A percentile compares a stretch with the other conserved stretches of the same genome.
These are phyloP conservation scores for Nomada fucata DNA, from an alignment of 2,888 invertebrate species.

Conservation along the genomic window DNA sequence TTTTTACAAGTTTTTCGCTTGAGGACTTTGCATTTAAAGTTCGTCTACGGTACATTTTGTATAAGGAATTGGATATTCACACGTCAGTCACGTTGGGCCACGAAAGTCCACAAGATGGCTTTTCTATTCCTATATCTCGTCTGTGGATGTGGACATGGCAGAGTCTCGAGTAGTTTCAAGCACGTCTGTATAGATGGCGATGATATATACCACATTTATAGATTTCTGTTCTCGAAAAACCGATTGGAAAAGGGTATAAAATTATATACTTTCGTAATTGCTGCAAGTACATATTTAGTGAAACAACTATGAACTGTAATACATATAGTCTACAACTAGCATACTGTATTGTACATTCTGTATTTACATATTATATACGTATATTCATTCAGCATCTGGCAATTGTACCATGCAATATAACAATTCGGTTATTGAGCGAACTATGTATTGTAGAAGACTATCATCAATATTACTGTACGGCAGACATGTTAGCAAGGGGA, in stretches of 20 bases:
- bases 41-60: too few species aligned
- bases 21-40: too few species aligned
- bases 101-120: too few species aligned
- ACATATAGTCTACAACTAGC: background rate
- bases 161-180: too few species aligned
- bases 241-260: background rate
- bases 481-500: background rate
- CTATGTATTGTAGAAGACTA: background rate
- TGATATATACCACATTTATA: too few species aligned
- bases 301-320: conserved; percentile 25
- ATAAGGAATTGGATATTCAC: too few species aligned
- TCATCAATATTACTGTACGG: background rate
- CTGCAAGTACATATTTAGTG: conserved; percentile 34
- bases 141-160: too few species aligned
- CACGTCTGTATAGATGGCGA: too few species aligned
- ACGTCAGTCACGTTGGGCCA: too few species aligned
- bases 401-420: background rate
- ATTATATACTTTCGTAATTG: background rate
- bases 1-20: too few species aligned
- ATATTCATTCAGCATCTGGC: conserved; percentile 28
- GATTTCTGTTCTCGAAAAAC: too few species aligned
- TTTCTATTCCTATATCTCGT: too few species aligned
- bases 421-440: background rate
- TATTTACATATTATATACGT: conserved; percentile 38
- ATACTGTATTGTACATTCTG: conserved; percentile 29